Conservation (phyloP, 2,888 invertebrate species). For the Phymatocera aterrima region DNA sequence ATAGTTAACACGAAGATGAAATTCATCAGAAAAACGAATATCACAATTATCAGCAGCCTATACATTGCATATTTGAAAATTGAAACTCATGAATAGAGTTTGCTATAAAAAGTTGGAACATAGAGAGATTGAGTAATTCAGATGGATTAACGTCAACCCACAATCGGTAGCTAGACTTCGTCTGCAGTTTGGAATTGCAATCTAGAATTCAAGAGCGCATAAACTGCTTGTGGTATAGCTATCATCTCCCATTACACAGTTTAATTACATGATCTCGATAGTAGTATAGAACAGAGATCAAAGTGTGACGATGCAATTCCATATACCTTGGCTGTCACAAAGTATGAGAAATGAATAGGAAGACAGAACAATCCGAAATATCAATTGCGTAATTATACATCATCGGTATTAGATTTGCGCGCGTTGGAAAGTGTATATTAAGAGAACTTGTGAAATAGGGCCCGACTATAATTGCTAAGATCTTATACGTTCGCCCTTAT, state of each 20-base stretch:
- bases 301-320: not conserved
- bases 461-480: no score
- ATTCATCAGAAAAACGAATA: no score
- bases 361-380: not conserved
- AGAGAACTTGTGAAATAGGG: no score
- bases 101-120: not conserved
- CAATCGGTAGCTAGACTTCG: not conserved
- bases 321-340: not conserved
- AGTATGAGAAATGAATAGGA: not conserved
- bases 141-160: not conserved
- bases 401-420: no score
- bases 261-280: slow-evolving; percentile 10
- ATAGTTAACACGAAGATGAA: no score
- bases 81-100: not conserved
- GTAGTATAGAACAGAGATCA: not conserved
- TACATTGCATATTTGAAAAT: not conserved
- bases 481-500: no score
- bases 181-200: slow-evolving; percentile 6
- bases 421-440: no score
- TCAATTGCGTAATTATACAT: no score
- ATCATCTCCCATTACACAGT: slow-evolving; percentile 19
- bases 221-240: not conserved
- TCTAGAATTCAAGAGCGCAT: not conserved
- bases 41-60: no score
- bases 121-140: not conserved